A percentile compares a stretch with the other conserved stretches of the same genome.
phyloP scores from a whole-genome alignment of 2,888 invertebrate genomes.

The Chalcis sispes region DNA sequence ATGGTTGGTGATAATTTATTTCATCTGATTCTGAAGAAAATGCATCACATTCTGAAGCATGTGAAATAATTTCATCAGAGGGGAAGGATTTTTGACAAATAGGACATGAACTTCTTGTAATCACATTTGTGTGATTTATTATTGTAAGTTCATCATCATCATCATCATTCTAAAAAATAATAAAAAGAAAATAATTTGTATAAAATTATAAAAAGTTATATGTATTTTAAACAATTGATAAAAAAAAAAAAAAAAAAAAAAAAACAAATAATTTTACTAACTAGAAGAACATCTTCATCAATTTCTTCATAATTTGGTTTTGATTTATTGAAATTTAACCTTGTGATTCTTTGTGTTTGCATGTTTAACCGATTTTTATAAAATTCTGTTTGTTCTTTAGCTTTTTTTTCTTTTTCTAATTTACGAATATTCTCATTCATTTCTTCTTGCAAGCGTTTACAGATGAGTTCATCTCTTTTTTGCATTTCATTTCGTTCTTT shows the following conservation, averaged over 20 bases:
- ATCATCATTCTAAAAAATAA: slow-evolving; percentile 26
- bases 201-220: slow-evolving; percentile 7
- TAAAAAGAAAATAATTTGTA: neutral
- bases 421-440: slow-evolving; percentile 42
- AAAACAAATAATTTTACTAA: too few species aligned
- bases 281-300: slow-evolving; percentile 23
- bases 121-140: slow-evolving; percentile 38
- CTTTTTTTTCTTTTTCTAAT: slow-evolving; percentile 47
- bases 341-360: slow-evolving; percentile 16
- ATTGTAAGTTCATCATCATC: slow-evolving; percentile 34
- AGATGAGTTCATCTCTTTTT: slow-evolving; percentile 48
- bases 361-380: slow-evolving; percentile 35
- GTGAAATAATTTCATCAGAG: slow-evolving; percentile 62
- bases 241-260: too few species aligned
- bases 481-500: slow-evolving; percentile 52
- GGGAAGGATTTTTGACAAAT: slow-evolving; percentile 66
- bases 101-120: slow-evolving; percentile 61
- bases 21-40: slow-evolving; percentile 55
- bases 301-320: neutral
- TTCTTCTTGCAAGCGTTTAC: slow-evolving; percentile 42
- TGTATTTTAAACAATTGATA: too few species aligned
- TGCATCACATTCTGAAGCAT: slow-evolving; percentile 67
- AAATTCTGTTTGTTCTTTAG: slow-evolving; percentile 47
- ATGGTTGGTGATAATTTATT: slow-evolving; percentile 33
- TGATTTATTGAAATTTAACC: slow-evolving; percentile 14